These are phyloP conservation scores for Nomada hirtipes DNA, from an alignment of 2,888 invertebrate species.

Conservation along the genomic window DNA sequence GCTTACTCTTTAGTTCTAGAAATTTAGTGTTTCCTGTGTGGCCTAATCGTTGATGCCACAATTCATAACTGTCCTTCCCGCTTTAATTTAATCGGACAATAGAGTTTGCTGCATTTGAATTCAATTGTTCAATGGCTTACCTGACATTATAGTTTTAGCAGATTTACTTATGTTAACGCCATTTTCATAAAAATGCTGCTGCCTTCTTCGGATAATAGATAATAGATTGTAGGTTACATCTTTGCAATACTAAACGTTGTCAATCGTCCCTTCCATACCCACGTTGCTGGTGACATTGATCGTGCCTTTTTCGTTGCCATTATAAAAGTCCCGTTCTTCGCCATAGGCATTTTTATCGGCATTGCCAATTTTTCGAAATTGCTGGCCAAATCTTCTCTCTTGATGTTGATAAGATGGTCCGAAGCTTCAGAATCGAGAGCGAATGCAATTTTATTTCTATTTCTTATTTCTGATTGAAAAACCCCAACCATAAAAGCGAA, in stretches of 20 bases:
- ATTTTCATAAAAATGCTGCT: neutral
- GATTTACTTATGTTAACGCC: constrained; percentile 13
- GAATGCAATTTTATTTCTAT: neutral
- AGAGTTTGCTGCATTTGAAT: neutral
- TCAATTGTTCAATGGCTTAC: constrained; percentile 14
- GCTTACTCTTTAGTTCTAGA: neutral
- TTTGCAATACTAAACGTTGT: constrained; percentile 7
- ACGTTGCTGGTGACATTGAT: constrained; percentile 11
- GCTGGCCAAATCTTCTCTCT: neutral
- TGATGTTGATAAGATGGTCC: constrained; percentile 2
- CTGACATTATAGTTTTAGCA: neutral
- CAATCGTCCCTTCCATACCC: neutral
- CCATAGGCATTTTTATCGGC: constrained; percentile 20
- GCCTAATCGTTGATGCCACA: neutral
- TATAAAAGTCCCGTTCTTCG: constrained; percentile 13
- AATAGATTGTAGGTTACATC: constrained; percentile 11
- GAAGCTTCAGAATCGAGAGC: constrained; percentile 17
- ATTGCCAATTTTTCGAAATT: neutral
- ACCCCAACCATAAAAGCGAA: constrained; percentile 11
- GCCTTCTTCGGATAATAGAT: constrained; percentile 7
- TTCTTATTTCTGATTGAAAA: neutral
- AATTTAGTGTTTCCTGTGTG: neutral
- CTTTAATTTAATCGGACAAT: neutral
- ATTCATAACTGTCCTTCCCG: neutral
- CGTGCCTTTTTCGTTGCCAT: constrained; percentile 11